These are phyloP conservation scores for Lottia gigantea DNA, from an alignment of 2,888 invertebrate species.

Conservation along the genomic window DNA sequence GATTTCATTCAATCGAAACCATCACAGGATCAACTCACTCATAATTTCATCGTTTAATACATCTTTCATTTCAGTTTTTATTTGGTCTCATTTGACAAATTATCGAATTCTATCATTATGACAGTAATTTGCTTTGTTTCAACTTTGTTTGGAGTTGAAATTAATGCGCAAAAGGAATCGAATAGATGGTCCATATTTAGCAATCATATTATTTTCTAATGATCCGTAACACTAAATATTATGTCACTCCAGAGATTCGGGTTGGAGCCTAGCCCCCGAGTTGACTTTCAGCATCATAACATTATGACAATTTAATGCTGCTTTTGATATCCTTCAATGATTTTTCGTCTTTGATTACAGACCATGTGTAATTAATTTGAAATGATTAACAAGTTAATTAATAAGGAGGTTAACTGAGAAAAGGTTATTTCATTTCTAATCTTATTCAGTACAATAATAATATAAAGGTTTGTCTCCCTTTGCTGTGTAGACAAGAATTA, in stretches of 20 bases:
- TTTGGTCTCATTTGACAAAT: no score
- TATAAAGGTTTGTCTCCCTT: no score
- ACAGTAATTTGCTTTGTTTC: constrained; percentile 3
- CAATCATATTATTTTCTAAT: constrained; percentile 2
- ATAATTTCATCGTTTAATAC: no score
- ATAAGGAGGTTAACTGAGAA: neutral
- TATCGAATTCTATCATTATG: neutral
- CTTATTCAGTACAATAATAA: no score
- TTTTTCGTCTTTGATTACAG: neutral
- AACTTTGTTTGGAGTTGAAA: neutral
- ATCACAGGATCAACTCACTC: no score
- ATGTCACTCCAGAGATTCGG: neutral
- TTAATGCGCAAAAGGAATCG: neutral
- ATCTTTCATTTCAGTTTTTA: no score
- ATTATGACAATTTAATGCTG: neutral
- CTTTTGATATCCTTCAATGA: neutral
- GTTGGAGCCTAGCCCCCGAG: neutral
- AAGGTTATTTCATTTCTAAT: no score
- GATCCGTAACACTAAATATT: neutral
- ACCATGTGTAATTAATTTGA: neutral
- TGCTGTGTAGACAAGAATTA: no score
- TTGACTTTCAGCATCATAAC: neutral
- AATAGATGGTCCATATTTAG: neutral
- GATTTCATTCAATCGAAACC: no score
- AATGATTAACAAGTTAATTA: neutral